These are phyloP conservation scores for Cotesia glomerata DNA, from an alignment of 1,140 invertebrate genomes.

Conservation along the genomic window DNA sequence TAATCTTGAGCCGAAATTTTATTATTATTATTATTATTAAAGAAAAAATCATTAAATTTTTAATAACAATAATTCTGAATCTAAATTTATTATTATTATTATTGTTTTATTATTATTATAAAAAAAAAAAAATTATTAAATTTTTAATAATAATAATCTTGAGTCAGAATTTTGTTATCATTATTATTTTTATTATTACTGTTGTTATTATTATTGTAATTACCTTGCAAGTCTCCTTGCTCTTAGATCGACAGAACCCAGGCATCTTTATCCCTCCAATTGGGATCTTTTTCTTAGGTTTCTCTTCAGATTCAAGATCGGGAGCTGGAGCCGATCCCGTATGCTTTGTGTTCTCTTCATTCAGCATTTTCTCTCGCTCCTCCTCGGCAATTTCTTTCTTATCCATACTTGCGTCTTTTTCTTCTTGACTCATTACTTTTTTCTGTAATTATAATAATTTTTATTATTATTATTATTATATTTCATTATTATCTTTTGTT, in stretches of 20 bases:
- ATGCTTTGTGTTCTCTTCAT: constrained; percentile 66
- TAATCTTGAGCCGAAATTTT: too few species aligned
- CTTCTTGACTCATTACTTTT: constrained; percentile 49
- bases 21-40: too few species aligned
- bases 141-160: too few species aligned
- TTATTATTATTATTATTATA: not conserved
- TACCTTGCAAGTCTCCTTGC: constrained; percentile 72
- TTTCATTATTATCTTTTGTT: too few species aligned
- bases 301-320: constrained; percentile 63
- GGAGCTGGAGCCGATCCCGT: constrained; percentile 48
- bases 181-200: too few species aligned
- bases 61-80: too few species aligned
- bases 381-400: constrained; percentile 76
- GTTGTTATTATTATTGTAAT: not conserved
- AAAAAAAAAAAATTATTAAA: too few species aligned
- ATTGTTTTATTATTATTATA: too few species aligned
- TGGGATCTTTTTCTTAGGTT: constrained; percentile 78
- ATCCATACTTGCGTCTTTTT: constrained; percentile 67
- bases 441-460: constrained; percentile 6
- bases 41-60: too few species aligned
- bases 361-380: constrained; percentile 75
- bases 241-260: constrained; percentile 78
- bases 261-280: constrained; percentile 84
- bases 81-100: too few species aligned
- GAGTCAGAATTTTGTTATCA: too few species aligned